These are phyloP conservation scores for Otus scops DNA, from an alignment of 2,797 vertebrate genomes.

Conservation along the genomic window DNA sequence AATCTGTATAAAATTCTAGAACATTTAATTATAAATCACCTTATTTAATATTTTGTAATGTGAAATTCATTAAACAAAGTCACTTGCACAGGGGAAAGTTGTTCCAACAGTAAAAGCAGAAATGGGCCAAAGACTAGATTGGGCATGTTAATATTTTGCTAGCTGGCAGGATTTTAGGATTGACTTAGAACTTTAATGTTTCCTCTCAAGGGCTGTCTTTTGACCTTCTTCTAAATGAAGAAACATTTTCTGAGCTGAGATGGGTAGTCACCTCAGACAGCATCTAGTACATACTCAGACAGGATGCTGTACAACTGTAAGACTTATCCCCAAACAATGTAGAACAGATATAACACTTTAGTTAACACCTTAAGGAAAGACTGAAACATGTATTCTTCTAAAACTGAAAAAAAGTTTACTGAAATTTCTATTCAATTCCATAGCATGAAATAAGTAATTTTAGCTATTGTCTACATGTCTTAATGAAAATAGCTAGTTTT, in stretches of 20 bases:
- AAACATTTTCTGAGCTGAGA: not conserved
- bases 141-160: not conserved
- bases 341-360: not conserved
- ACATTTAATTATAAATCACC: not conserved
- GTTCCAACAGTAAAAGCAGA: not conserved
- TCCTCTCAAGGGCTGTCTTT: not conserved
- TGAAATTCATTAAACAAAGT: not conserved
- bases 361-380: not conserved
- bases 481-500: not conserved
- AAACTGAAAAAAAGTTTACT: not conserved
- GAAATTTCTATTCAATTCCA: not conserved
- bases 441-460: not conserved
- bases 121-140: not conserved
- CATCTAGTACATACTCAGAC: not conserved
- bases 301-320: not conserved
- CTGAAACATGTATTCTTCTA: not conserved
- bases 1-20: not conserved
- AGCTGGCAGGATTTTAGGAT: not conserved
- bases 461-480: not conserved
- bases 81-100: not conserved
- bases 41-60: not conserved
- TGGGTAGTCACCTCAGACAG: not conserved
- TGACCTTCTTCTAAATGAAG: not conserved
- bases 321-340: not conserved
- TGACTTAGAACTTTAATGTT: not conserved